phyloP scores from a whole-genome alignment of 2,797 vertebrate genomes.

The Cyclura pinguis region DNA sequence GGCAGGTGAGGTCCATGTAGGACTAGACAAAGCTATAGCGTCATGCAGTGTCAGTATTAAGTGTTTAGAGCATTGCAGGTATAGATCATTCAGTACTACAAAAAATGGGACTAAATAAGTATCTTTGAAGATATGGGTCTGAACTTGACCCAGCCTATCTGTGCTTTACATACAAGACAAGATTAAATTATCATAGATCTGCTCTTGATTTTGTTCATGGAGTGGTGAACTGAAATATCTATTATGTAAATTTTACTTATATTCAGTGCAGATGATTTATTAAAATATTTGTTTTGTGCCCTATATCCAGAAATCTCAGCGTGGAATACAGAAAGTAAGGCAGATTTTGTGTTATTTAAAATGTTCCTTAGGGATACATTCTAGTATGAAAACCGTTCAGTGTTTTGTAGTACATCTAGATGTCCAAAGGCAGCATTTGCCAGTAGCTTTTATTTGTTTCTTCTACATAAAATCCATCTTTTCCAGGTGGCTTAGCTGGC shows the following conservation, averaged over 20 bases:
- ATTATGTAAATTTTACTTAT: no score
- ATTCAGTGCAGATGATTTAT: no score
- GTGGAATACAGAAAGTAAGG: no score
- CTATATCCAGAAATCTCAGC: no score
- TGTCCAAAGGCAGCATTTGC: no score
- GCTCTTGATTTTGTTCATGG: neutral
- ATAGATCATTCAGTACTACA: neutral
- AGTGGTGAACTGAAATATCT: no score
- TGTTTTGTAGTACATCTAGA: neutral
- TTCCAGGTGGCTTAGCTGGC: no score
- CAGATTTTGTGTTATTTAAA: neutral
- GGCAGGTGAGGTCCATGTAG: neutral
- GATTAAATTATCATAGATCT: accelerated
- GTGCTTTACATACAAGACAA: accelerated
- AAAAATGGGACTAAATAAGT: neutral
- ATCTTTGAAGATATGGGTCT: neutral
- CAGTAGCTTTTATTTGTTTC: no score
- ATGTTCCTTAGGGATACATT: neutral
- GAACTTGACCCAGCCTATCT: neutral
- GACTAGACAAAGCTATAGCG: neutral
- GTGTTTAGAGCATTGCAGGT: accelerated
- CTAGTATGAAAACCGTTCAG: neutral
- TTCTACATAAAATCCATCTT: no score
- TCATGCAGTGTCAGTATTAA: neutral
- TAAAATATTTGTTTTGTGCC: no score